Conservation (phyloP, 2,888 invertebrate genomes). For the Plutella xylostella region DNA sequence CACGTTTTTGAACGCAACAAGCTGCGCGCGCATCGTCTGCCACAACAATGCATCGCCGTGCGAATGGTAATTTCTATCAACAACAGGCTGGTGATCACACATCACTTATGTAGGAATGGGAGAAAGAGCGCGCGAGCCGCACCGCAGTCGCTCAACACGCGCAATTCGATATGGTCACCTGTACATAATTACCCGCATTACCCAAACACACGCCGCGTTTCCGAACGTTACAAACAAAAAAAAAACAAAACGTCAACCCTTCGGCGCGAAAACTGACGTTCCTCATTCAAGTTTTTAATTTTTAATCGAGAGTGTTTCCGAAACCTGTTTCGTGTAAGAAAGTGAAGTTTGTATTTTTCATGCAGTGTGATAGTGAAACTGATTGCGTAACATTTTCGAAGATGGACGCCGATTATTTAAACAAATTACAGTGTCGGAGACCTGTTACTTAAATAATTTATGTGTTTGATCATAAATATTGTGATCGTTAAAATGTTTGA, state of each 20-base stretch:
- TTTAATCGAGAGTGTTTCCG: slow-evolving; percentile 12
- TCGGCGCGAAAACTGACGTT: slow-evolving; percentile 34
- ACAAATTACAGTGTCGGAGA: slow-evolving; percentile 21
- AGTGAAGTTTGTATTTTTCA: slow-evolving; percentile 54
- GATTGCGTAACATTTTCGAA: slow-evolving; percentile 48
- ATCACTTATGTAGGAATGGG: slow-evolving; percentile 61
- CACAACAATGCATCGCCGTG: slow-evolving; percentile 23
- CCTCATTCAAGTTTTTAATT: background rate
- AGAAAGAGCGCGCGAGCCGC: slow-evolving; percentile 58
- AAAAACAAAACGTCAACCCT: slow-evolving; percentile 31
- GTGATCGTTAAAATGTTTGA: background rate
- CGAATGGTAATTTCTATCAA: slow-evolving; percentile 45
- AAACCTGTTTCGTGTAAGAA: slow-evolving; percentile 52
- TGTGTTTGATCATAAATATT: slow-evolving; percentile 12
- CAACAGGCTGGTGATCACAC: slow-evolving; percentile 36
- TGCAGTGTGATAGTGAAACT: slow-evolving; percentile 61
- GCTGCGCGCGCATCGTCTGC: no score
- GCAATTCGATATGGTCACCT: slow-evolving; percentile 67
- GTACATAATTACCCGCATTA: slow-evolving; percentile 46
- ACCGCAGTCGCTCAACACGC: slow-evolving; percentile 56
- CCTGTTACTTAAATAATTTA: slow-evolving; percentile 14
- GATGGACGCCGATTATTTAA: slow-evolving; percentile 33
- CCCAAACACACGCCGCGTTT: slow-evolving; percentile 29
- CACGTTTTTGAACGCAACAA: no score
- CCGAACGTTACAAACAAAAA: slow-evolving; percentile 24